Evolutionary conservation across 1,140 invertebrate genomes (phyloP), one percentile per base, ranked within the genome.

Genomic region (Neuroterus valhalla): DNA sequence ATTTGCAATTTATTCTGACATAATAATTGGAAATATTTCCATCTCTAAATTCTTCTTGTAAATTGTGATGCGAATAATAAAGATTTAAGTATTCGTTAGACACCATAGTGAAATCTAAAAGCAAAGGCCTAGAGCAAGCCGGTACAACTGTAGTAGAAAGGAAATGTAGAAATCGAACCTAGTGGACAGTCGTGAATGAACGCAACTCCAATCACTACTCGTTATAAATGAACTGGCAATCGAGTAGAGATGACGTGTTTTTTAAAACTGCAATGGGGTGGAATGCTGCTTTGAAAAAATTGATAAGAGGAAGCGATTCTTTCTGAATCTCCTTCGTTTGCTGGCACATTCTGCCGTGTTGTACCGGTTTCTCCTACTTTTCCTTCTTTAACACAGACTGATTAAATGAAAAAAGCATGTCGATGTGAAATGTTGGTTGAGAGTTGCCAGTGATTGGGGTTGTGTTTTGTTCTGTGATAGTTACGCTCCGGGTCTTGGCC

Each of bases 371-470:
- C 31, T 85, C 84, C 82, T 83, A 86, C 85, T 88, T 55, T 50
- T 52, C 31, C 68, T 71, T 76, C 17, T 52, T 68, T 66, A 31
- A 70, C 21, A 45, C 10, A 52, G 23, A 71, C 19, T 31, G 42
- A 71, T n/a, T 72, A 72, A 38, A 55, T 69, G 74, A 26, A 66
- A 74, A 72, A 68, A 72, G 67, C 67, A 74, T 45, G 15, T 78
- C 45, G 43, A 45, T 68, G 45, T 70, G n/a, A 67, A 66, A 71
- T 78, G 55, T 67, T 82, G 55, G 72, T 79, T 76, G 75, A 86
- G 82, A 73, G 80, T 85, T 88, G 87, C 89, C 88, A 89, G 88
- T 90, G 87, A 90, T 90, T 90, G 88, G 87, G 80, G 87, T 90
- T 90, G 89, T 90, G 88, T 87, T 89, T 90, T 88, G 79, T 78